A percentile compares a stretch with the other conserved stretches of the same genome.
Conservation (phyloP, 1,140 invertebrate genomes). For the Euwallacea fornicatus region DNA sequence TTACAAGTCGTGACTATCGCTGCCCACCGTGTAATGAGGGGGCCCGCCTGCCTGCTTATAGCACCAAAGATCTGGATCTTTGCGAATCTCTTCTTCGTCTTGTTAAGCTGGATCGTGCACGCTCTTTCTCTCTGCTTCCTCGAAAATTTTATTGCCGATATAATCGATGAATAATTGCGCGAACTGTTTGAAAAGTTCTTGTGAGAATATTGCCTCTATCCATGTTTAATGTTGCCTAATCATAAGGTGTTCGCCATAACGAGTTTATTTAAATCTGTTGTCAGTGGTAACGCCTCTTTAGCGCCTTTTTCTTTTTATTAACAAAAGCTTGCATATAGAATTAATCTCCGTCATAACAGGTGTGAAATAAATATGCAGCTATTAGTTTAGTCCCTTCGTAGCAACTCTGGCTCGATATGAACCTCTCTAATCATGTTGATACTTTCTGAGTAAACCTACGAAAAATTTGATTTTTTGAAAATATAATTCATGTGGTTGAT, state of each 20-base stretch:
- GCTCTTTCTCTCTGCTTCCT: conserved; percentile 30
- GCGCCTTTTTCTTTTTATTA: background rate
- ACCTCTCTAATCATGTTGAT: conserved; percentile 50
- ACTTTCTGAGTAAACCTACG: conserved; percentile 51
- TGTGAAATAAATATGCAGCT: conserved; percentile 48
- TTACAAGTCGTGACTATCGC: conserved; percentile 53
- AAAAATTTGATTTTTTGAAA: background rate
- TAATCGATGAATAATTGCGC: conserved; percentile 37
- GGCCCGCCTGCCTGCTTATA: conserved; percentile 44
- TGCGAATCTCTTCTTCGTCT: conserved; percentile 23
- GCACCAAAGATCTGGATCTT: conserved; percentile 40
- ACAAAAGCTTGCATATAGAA: background rate
- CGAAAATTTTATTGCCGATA: conserved; percentile 37
- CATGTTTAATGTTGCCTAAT: conserved; percentile 30
- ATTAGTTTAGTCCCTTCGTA: conserved; percentile 52
- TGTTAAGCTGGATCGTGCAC: conserved; percentile 36
- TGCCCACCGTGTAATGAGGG: conserved; percentile 55
- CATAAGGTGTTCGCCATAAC: conserved; percentile 29
- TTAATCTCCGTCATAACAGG: conserved; percentile 11
- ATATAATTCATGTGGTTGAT: too few species aligned
- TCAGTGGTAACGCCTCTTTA: background rate
- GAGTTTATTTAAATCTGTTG: conserved; percentile 27
- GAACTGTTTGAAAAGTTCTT: conserved; percentile 33
- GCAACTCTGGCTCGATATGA: conserved; percentile 46
- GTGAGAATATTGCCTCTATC: conserved; percentile 33